Conservation (phyloP, 2,888 invertebrate genomes). For the Argyra leucocephala region DNA sequence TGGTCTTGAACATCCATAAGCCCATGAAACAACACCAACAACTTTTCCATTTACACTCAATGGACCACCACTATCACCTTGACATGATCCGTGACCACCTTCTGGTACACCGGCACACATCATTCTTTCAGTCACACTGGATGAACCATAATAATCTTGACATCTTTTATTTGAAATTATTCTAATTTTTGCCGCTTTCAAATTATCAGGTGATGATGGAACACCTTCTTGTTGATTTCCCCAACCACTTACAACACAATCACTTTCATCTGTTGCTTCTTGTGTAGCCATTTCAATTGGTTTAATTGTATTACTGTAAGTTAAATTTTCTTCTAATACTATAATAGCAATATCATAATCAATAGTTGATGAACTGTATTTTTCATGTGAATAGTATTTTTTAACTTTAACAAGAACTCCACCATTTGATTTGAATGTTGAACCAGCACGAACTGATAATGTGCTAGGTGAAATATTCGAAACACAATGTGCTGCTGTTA, state of each 20-base stretch:
- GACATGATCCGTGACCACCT: conserved; percentile 37
- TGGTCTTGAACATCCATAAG: conserved; percentile 33
- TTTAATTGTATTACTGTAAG: conserved; percentile 25
- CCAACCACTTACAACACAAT: conserved; percentile 32
- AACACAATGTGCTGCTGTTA: conserved; percentile 43
- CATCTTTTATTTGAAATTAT: conserved; percentile 31
- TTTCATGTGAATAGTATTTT: conserved; percentile 34
- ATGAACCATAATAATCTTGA: conserved; percentile 27
- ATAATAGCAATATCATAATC: conserved; percentile 44
- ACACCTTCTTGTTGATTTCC: conserved; percentile 27
- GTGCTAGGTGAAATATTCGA: conserved; percentile 18
- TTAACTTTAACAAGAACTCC: conserved; percentile 36
- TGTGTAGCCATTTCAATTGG: conserved; percentile 27
- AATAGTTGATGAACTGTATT: conserved; percentile 36
- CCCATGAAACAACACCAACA: conserved; percentile 39
- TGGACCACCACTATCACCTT: conserved; percentile 40
- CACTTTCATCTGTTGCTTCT: conserved; percentile 29
- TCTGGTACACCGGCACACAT: conserved; percentile 33
- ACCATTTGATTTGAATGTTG: conserved; percentile 33
- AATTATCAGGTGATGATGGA: conserved; percentile 20
- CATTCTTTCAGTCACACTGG: conserved; percentile 35
- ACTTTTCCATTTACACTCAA: conserved; percentile 27
- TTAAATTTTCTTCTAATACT: conserved; percentile 27
- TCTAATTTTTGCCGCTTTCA: conserved; percentile 33
- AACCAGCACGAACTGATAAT: conserved; percentile 43